These are phyloP conservation scores for Lepisosteus oculatus DNA, from an alignment of 2,113 vertebrate species.

Conservation along the genomic window DNA sequence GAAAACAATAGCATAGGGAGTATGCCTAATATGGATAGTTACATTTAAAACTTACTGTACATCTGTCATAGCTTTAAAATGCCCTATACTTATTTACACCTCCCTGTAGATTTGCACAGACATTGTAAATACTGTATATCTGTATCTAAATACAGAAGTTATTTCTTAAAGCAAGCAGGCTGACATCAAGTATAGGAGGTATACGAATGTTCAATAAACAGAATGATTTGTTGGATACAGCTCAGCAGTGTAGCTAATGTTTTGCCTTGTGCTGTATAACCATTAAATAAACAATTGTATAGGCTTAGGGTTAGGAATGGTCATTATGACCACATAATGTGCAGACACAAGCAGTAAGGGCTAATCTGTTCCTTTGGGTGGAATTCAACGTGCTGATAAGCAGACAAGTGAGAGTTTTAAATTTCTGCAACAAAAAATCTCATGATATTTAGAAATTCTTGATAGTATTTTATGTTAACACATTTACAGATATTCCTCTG, in stretches of 20 bases:
- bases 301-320: not conserved
- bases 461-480: constrained; percentile 17
- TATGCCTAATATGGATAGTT: no score
- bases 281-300: constrained; percentile 29
- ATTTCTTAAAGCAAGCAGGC: not conserved
- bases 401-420: constrained; percentile 33
- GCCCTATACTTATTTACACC: no score
- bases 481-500: constrained; percentile 38
- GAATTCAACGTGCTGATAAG: not conserved
- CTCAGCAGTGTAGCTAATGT: constrained; percentile 30
- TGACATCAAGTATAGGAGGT: constrained; percentile 12
- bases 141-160: no score
- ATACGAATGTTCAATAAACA: no score
- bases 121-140: no score
- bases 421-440: constrained; percentile 40
- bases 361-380: not conserved
- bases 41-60: no score
- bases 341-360: not conserved
- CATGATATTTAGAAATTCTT: constrained; percentile 45
- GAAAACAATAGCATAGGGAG: no score
- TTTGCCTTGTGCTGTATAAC: constrained; percentile 16
- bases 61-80: no score
- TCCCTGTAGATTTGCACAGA: no score
- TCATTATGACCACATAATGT: constrained; percentile 5
- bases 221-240: constrained; percentile 32